A percentile compares a stretch with the other conserved stretches of the same genome.
These are phyloP conservation scores for Pterocles gutturalis DNA, from an alignment of 2,113 vertebrate genomes.

Conservation along the genomic window DNA sequence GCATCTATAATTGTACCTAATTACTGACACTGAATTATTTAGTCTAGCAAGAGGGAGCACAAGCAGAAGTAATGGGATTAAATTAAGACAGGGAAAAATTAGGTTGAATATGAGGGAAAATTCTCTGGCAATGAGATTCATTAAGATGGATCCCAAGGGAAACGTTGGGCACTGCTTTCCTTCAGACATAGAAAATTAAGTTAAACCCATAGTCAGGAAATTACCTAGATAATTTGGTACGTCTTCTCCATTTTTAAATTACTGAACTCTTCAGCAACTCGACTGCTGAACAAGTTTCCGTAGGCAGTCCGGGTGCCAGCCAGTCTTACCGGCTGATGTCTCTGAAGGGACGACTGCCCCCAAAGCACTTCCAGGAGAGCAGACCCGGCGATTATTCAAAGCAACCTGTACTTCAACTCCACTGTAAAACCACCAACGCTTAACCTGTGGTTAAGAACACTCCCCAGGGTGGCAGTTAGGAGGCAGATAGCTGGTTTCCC, in stretches of 20 bases:
- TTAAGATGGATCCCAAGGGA: constrained; percentile 48
- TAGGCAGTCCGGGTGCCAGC: constrained; percentile 19
- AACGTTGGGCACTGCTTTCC: constrained; percentile 24
- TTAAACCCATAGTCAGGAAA: constrained; percentile 36
- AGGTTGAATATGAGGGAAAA: constrained; percentile 40
- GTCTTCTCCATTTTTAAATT: constrained; percentile 6
- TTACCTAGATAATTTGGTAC: constrained; percentile 25
- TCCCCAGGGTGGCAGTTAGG: constrained; percentile 11
- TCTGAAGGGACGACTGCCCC: neutral
- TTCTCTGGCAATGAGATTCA: constrained; percentile 44
- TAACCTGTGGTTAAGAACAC: constrained; percentile 27
- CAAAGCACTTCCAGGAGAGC: neutral
- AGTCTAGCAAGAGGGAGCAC: constrained; percentile 40
- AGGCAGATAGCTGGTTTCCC: neutral
- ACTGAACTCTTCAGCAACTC: neutral
- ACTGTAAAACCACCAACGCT: neutral
- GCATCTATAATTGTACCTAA: constrained; percentile 54
- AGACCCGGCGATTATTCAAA: neutral
- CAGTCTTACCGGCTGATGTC: neutral
- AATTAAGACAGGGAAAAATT: constrained; percentile 59
- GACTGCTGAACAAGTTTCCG: neutral
- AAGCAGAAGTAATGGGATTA: constrained; percentile 70
- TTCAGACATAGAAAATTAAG: constrained; percentile 42
- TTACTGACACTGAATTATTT: constrained; percentile 62
- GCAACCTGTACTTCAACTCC: constrained; percentile 17